phyloP scores from a whole-genome alignment of 2,113 vertebrate species.

The Mesembrinibis cayennensis region DNA sequence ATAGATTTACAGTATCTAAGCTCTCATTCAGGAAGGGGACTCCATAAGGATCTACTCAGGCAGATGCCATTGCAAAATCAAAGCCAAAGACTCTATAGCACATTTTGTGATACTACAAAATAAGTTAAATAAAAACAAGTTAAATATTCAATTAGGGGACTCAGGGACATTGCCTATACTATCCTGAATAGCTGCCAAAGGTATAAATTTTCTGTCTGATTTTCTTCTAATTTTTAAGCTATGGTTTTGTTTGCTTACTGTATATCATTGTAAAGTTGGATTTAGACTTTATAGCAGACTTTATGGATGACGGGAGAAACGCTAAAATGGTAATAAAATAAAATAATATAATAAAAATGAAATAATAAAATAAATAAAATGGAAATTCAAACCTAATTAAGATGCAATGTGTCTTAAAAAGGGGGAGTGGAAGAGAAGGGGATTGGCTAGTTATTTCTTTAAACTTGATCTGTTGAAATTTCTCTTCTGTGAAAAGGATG shows the following conservation, averaged over 20 bases:
- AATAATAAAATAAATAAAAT: too few relatives aligned
- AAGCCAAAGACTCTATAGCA: constrained; percentile 30
- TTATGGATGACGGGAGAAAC: neutral
- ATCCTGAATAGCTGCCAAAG: neutral
- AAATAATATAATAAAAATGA: too few relatives aligned
- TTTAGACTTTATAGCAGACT: neutral
- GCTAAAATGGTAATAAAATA: neutral
- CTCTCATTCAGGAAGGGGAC: constrained; percentile 16
- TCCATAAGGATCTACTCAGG: constrained; percentile 55
- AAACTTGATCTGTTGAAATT: neutral
- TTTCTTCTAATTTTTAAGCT: neutral
- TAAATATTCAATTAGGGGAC: neutral
- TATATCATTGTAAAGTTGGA: neutral
- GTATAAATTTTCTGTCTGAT: neutral
- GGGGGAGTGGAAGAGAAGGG: neutral
- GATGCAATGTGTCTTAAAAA: neutral
- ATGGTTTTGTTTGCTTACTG: neutral
- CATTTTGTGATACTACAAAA: neutral
- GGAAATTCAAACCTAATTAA: neutral
- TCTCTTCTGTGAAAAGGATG: neutral
- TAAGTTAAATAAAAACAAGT: constrained; percentile 24
- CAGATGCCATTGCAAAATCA: constrained; percentile 3
- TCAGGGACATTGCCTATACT: neutral
- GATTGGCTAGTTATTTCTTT: neutral
- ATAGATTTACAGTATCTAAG: constrained; percentile 52